Base-by-base conservation (phyloP, 2,888 invertebrate species). In the Pocota personata region DNA sequence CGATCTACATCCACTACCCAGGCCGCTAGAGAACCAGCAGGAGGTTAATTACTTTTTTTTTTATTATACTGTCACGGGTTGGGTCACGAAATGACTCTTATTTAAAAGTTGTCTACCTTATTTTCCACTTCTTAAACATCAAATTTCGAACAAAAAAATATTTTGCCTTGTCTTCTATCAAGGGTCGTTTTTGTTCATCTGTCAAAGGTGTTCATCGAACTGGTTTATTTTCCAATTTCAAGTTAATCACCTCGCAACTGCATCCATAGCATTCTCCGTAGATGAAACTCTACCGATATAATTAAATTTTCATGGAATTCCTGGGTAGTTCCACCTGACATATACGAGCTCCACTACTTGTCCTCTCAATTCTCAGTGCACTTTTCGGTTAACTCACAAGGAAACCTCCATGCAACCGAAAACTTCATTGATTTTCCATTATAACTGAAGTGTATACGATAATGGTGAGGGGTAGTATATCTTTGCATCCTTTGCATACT, bases 401-500 rank as follows among this genome's bases (percentile, higher is more conserved):
- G 30, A 64, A 46, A 43, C 46, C 62, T 30, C 19, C 62, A 30
- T 30, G 66, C 35, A 50, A 50, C 24, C 66, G 66, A 50, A 50
- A 66, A 35, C 35, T 35, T 27, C 50, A 66, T 66, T 66, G 66
- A 66, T 66, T 50, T 66, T 66, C 66, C 66, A 66, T 66, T 66
- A 48, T 32, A 66, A 10, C 37, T 2, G n/a, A n/a, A 24, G 27
- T 3, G 19, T 6, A 14, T 8, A 32, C 48, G n/a, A 27, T 7
- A 35, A 10, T n/a, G 12, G 7, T 50, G 3, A n/a, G 2, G 6
- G 32, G 32, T 35, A 50, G 35, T n/a, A 8, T 32, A 30, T 32
- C 46, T 14, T n/a, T 4, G 21, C n/a, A 27, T 43, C 27, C 46
- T 46, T 43, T 64, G 30, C 46, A 30, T 19, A n/a, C n/a, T n/a